A percentile compares a stretch with the other conserved stretches of the same genome.
These are phyloP conservation scores for Myotis planiceps DNA, from an alignment of 2,797 vertebrate genomes.

Conservation along the genomic window DNA sequence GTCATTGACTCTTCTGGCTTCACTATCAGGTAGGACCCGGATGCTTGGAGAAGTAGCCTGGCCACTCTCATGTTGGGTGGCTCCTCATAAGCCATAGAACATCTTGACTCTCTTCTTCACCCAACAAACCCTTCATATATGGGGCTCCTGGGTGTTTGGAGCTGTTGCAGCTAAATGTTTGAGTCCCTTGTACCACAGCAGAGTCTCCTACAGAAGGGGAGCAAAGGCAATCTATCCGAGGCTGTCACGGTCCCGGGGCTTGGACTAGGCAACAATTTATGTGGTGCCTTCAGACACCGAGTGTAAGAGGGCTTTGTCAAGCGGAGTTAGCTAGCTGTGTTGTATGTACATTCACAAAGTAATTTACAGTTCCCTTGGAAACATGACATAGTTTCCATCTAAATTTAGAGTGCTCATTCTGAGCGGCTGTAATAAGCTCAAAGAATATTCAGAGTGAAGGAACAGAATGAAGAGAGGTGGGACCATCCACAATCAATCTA, in stretches of 20 bases:
- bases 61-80: accelerated
- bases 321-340: slow-evolving; percentile 52
- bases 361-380: slow-evolving; percentile 83
- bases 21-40: background rate
- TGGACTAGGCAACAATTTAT: slow-evolving; percentile 54
- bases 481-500: background rate
- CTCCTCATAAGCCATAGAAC: background rate
- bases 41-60: background rate
- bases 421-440: slow-evolving; percentile 64
- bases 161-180: background rate
- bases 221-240: slow-evolving; percentile 12
- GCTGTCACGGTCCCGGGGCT: slow-evolving; percentile 50
- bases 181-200: background rate
- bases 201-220: background rate
- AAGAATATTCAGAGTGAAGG: slow-evolving; percentile 66
- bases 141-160: background rate
- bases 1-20: background rate
- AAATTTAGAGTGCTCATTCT: slow-evolving; percentile 79
- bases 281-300: background rate
- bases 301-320: slow-evolving; percentile 40
- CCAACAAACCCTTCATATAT: background rate
- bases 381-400: slow-evolving; percentile 75
- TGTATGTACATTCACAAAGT: slow-evolving; percentile 70
- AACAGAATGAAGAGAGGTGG: slow-evolving; percentile 26
- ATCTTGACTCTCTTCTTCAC: background rate